Conservation (phyloP, 2,797 vertebrate genomes). For the Falco rusticolus region DNA sequence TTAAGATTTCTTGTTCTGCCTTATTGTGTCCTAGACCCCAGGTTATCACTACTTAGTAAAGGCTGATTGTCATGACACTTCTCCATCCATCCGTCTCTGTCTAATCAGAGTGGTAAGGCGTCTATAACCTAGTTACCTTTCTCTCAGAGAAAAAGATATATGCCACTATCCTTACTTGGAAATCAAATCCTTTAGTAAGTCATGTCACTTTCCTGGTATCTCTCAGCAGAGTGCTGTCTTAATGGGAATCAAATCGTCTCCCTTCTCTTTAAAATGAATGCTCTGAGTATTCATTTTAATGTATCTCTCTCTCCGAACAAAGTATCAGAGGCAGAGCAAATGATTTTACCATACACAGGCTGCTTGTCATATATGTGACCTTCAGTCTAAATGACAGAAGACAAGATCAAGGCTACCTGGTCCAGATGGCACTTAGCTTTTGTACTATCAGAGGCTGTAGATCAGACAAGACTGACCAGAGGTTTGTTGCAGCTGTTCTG, state of each 20-base stretch:
- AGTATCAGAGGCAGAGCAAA: not conserved
- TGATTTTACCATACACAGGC: not conserved
- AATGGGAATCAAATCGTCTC: not conserved
- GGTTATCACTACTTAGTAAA: not conserved
- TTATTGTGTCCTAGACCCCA: not conserved
- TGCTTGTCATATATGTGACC: not conserved
- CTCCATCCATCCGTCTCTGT: not conserved
- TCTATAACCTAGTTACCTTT: not conserved
- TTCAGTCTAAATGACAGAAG: not conserved
- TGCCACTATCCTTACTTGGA: not conserved
- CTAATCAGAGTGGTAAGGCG: not conserved
- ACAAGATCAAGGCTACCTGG: not conserved
- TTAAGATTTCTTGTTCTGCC: not conserved
- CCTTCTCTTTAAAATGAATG: not conserved
- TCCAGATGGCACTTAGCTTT: not conserved
- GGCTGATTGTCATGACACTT: not conserved
- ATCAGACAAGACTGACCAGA: not conserved
- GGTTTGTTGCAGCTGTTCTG: not conserved
- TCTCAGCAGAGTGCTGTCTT: not conserved
- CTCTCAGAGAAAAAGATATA: not conserved
- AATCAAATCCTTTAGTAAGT: not conserved
- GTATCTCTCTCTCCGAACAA: not conserved
- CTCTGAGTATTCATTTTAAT: not conserved
- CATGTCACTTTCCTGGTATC: not conserved
- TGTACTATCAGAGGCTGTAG: not conserved